Evolutionary conservation across 2,113 vertebrate genomes (phyloP).

Genomic region (Pseudopodoces humilis): DNA sequence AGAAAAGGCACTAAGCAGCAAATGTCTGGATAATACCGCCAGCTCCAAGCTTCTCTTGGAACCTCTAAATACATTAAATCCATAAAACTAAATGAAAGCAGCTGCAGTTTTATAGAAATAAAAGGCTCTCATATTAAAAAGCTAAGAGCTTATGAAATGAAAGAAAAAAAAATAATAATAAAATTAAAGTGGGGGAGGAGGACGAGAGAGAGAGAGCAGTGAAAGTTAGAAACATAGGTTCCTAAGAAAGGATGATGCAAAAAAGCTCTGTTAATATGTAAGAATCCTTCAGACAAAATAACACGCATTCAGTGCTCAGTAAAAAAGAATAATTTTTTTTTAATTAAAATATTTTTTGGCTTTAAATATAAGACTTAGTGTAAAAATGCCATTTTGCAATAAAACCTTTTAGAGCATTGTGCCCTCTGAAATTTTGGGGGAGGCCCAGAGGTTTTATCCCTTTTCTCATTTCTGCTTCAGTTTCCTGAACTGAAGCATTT

Average conservation of each 20-base stretch:
- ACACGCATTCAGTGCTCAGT: not conserved
- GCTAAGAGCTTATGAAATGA: slow-evolving; percentile 73
- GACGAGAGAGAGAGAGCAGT: not conserved
- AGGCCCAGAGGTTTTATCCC: not conserved
- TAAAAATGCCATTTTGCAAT: not conserved
- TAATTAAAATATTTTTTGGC: not conserved
- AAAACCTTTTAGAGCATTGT: not conserved
- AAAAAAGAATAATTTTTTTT: not conserved
- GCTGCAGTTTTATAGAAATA: slow-evolving; percentile 77
- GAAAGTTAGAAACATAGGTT: slow-evolving; percentile 60
- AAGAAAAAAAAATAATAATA: slow-evolving; percentile 69
- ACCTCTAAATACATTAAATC: slow-evolving; percentile 75
- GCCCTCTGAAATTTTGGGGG: not conserved
- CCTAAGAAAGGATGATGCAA: slow-evolving; percentile 5
- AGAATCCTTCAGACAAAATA: slow-evolving; percentile 19
- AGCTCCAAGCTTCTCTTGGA: slow-evolving; percentile 58
- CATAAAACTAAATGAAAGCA: slow-evolving; percentile 80
- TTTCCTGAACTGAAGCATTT: not conserved
- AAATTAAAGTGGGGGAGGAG: slow-evolving; percentile 33
- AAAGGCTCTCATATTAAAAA: slow-evolving; percentile 78
- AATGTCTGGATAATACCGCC: slow-evolving; percentile 63
- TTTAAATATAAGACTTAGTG: not conserved
- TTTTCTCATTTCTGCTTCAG: not conserved
- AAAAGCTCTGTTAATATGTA: not conserved
- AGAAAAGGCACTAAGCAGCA: slow-evolving; percentile 68